phyloP scores from a whole-genome alignment of 1,140 invertebrate species.

The Xylocopa sonorina region DNA sequence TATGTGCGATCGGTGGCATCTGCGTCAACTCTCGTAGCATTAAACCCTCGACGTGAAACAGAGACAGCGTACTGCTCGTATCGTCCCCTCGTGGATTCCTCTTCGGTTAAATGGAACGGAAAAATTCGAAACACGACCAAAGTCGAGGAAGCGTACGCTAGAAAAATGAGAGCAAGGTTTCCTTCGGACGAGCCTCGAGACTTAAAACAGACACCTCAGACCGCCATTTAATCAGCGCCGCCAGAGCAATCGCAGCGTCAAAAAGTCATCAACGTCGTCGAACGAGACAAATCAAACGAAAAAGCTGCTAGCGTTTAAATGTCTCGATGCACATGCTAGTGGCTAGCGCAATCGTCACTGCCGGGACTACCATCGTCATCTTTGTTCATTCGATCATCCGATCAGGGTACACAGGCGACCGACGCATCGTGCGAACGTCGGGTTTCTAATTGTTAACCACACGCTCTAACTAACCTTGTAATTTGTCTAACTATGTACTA shows the following conservation, averaged over 20 bases:
- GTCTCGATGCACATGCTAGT: constrained; percentile 15
- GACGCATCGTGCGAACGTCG: constrained; percentile 6
- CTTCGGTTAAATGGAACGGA: too few species aligned
- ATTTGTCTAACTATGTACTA: constrained; percentile 24
- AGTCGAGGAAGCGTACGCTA: background rate
- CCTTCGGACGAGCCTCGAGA: too few species aligned
- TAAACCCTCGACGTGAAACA: too few species aligned
- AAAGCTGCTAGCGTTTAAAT: background rate
- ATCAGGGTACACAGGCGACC: constrained; percentile 50
- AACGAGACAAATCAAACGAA: constrained; percentile 17
- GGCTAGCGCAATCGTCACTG: constrained; percentile 59
- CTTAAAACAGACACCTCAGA: too few species aligned
- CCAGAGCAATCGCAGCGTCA: background rate
- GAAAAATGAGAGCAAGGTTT: too few species aligned
- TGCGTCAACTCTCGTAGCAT: background rate
- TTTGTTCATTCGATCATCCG: constrained; percentile 42
- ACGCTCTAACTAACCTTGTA: constrained; percentile 28
- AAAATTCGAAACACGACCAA: background rate
- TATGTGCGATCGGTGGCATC: background rate
- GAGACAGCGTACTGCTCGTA: too few species aligned
- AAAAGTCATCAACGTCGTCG: background rate
- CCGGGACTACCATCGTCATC: constrained; percentile 51
- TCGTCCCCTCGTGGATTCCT: too few species aligned
- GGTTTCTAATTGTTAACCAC: constrained; percentile 41
- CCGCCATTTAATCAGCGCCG: too few species aligned